Evolutionary conservation across 2,113 vertebrate species (phyloP).

Genomic region (Globicephala melas): DNA sequence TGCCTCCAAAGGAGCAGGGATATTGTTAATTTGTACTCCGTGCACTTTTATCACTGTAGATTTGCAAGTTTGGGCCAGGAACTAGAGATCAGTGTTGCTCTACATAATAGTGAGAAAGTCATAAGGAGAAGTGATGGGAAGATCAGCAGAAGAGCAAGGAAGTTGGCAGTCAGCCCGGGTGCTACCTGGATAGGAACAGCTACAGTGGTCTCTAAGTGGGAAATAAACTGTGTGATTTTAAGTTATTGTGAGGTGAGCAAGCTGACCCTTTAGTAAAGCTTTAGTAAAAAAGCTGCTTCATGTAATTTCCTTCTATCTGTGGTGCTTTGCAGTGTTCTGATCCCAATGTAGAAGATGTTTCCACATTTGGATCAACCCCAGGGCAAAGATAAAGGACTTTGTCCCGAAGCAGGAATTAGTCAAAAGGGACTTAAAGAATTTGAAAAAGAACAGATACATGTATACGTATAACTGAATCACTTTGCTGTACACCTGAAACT

Average conservation of each 20-base stretch:
- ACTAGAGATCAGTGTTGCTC: neutral
- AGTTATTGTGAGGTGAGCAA: neutral
- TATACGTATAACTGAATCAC: neutral
- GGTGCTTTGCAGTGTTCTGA: neutral
- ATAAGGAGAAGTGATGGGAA: neutral
- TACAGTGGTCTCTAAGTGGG: neutral
- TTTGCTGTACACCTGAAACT: neutral
- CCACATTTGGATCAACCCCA: neutral
- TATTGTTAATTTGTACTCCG: neutral
- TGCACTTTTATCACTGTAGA: neutral
- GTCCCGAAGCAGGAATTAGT: neutral
- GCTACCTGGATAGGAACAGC: neutral
- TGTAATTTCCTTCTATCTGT: neutral
- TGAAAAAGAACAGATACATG: neutral
- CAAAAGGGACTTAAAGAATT: neutral
- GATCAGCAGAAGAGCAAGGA: neutral
- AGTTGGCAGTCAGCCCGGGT: neutral
- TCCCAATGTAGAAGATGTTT: neutral
- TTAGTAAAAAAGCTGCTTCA: neutral
- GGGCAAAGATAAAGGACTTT: neutral
- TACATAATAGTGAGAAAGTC: neutral
- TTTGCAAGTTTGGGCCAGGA: neutral
- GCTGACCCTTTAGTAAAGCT: neutral
- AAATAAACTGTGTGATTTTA: neutral
- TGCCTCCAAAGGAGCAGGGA: neutral